Percentiles rank a stretch among this genome's conserved stretches.
These are phyloP conservation scores for Parnassius smintheus DNA, from an alignment of 2,888 invertebrate species.

Conservation along the genomic window DNA sequence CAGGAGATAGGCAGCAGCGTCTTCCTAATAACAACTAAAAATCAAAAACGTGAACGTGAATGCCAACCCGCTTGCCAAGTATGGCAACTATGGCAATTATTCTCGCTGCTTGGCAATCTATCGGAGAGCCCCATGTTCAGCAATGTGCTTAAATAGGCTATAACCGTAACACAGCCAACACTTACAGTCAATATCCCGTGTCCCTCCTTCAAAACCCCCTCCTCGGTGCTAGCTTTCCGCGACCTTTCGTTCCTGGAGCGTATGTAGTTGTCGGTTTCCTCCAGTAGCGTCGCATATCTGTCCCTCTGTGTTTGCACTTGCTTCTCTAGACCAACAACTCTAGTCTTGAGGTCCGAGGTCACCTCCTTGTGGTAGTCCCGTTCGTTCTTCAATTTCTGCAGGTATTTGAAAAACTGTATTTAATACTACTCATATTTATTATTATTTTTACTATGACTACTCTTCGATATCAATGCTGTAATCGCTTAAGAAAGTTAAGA, in stretches of 20 bases:
- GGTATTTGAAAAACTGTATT: neutral
- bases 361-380: constrained; percentile 66
- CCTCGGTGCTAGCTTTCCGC: constrained; percentile 58
- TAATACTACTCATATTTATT: too few species aligned
- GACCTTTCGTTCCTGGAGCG: constrained; percentile 71
- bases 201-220: constrained; percentile 52
- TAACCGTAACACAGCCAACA: constrained; percentile 8
- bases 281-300: constrained; percentile 87
- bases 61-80: too few species aligned
- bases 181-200: constrained; percentile 51
- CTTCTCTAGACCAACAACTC: constrained; percentile 81
- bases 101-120: too few species aligned
- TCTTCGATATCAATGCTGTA: too few species aligned
- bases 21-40: too few species aligned
- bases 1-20: too few species aligned
- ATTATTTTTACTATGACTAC: too few species aligned
- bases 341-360: constrained; percentile 55
- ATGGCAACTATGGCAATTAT: too few species aligned
- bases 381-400: constrained; percentile 64
- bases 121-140: too few species aligned
- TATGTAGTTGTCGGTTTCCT: constrained; percentile 90
- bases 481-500: too few species aligned
- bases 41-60: too few species aligned
- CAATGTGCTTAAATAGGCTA: too few species aligned
- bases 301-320: constrained; percentile 90